Evolutionary conservation across 2,113 vertebrate genomes (phyloP).

Genomic region (Trematocara unimaculatum): DNA sequence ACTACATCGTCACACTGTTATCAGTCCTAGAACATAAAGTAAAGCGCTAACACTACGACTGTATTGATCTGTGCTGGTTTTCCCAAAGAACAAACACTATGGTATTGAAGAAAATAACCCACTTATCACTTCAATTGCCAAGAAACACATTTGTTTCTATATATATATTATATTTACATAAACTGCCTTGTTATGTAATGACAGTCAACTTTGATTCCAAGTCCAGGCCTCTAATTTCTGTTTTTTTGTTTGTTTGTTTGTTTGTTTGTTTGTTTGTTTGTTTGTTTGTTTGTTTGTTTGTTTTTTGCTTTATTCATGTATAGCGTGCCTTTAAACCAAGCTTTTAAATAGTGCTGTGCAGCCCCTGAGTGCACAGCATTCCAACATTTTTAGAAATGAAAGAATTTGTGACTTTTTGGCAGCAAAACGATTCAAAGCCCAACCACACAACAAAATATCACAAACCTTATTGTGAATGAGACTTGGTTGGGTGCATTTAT

Average conservation of each 20-base stretch:
- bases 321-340: not conserved
- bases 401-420: not conserved
- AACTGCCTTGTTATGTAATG: not conserved
- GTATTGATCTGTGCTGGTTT: slow-evolving; percentile 33
- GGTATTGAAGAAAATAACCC: not conserved
- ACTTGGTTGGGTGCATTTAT: not conserved
- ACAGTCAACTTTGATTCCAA: not conserved
- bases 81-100: slow-evolving; percentile 14
- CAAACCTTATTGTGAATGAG: not conserved
- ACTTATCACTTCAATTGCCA: slow-evolving; percentile 16
- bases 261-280: too few relatives aligned
- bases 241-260: too few relatives aligned
- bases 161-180: not conserved
- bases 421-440: not conserved
- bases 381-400: not conserved
- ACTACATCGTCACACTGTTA: not conserved
- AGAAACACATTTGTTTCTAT: not conserved
- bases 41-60: slow-evolving; percentile 10
- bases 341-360: not conserved
- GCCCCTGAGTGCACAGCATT: not conserved
- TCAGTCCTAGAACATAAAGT: slow-evolving; percentile 21
- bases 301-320: not conserved
- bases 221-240: not conserved
- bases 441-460: not conserved
- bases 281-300: too few relatives aligned